phyloP scores from a whole-genome alignment of 2,888 invertebrate genomes.

The Entomobrya multifasciata region DNA sequence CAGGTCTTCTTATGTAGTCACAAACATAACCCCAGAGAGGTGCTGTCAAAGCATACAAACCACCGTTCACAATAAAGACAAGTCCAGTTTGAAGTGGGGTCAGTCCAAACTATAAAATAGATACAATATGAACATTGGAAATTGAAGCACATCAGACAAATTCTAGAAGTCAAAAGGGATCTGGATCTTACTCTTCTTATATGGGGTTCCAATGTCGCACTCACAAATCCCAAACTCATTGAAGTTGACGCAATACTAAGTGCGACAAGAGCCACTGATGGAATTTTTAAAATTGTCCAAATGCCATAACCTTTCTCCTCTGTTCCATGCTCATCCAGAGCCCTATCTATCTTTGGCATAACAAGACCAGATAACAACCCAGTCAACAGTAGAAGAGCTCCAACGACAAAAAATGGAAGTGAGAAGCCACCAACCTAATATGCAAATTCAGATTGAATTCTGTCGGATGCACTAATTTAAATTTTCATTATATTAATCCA shows the following conservation, averaged over 20 bases:
- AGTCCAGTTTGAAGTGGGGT: slow-evolving; percentile 88
- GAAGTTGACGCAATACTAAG: slow-evolving; percentile 81
- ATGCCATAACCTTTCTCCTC: slow-evolving; percentile 81
- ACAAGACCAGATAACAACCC: slow-evolving; percentile 59
- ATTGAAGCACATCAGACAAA: no score
- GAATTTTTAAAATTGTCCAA: slow-evolving; percentile 83
- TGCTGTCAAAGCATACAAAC: slow-evolving; percentile 89
- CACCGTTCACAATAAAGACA: slow-evolving; percentile 93
- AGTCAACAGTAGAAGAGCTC: slow-evolving; percentile 81
- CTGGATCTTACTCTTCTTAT: slow-evolving; percentile 82
- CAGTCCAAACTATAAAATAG: slow-evolving; percentile 86
- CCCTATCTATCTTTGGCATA: slow-evolving; percentile 69
- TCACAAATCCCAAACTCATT: slow-evolving; percentile 83
- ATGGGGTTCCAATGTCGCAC: slow-evolving; percentile 84
- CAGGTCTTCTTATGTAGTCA: slow-evolving; percentile 87
- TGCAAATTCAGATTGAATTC: no score
- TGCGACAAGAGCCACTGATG: slow-evolving; percentile 81
- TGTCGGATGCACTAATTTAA: no score
- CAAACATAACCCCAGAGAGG: slow-evolving; percentile 92
- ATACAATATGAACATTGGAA: no score
- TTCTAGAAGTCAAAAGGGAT: no score
- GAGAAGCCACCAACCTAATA: slow-evolving; percentile 82
- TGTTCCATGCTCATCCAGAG: slow-evolving; percentile 39
- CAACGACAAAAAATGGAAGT: slow-evolving; percentile 83
- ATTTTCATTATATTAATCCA: not conserved